phyloP scores from a whole-genome alignment of 2,113 vertebrate species.

The Hippocampus guttulatus region DNA sequence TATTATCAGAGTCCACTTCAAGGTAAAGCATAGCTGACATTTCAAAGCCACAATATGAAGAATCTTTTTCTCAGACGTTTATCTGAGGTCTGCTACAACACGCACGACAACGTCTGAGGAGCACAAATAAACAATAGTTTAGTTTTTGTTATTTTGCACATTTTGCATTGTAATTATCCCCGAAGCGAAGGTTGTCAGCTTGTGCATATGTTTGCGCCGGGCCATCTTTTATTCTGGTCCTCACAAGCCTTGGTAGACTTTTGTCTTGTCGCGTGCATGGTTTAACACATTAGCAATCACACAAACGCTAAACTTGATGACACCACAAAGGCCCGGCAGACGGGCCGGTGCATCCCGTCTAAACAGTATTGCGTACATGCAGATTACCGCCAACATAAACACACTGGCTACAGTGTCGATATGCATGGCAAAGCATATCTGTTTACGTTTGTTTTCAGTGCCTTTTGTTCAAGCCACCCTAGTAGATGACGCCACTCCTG shows the following conservation, averaged over 20 bases:
- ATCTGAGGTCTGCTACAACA: not conserved
- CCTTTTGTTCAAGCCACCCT: not conserved
- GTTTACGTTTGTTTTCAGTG: not conserved
- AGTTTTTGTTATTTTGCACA: not conserved
- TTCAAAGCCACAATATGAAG: constrained; percentile 1
- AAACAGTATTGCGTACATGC: not conserved
- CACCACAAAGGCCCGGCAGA: not conserved
- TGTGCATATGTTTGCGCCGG: not conserved
- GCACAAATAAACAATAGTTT: not conserved
- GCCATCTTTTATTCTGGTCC: not conserved
- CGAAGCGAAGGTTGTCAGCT: not conserved
- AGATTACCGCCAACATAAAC: not conserved
- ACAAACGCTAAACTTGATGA: not conserved
- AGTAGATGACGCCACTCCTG: not conserved
- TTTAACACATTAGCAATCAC: constrained; percentile 7
- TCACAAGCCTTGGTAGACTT: not conserved
- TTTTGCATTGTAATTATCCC: not conserved
- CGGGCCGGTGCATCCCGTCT: not conserved
- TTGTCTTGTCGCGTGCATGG: not conserved
- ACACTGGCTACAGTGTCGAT: not conserved
- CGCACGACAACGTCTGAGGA: not conserved
- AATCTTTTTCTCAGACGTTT: not conserved
- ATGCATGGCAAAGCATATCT: not conserved
- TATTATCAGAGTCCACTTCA: not conserved
- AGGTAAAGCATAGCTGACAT: not conserved